These are phyloP conservation scores for Pyrocephalus nanus DNA, from an alignment of 2,797 vertebrate species.

Conservation along the genomic window DNA sequence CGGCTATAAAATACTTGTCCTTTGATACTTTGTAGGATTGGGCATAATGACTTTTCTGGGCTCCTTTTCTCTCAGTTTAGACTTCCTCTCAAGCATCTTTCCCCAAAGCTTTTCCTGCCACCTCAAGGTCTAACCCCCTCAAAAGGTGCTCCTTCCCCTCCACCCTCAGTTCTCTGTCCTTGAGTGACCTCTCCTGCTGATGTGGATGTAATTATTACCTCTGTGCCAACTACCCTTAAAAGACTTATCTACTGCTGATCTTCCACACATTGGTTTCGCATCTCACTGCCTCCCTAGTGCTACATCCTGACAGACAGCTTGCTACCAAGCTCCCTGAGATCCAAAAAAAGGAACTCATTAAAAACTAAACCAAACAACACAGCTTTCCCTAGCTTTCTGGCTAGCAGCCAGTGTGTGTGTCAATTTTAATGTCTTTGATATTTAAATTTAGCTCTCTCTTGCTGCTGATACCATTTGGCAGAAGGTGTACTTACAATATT, in stretches of 20 bases:
- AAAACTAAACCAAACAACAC: slow-evolving; percentile 13
- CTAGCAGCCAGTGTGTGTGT: slow-evolving; percentile 36
- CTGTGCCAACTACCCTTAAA: background rate
- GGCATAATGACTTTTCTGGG: background rate
- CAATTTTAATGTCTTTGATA: slow-evolving; percentile 63
- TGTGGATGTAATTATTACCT: background rate
- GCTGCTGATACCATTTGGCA: slow-evolving; percentile 40
- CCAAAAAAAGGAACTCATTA: slow-evolving; percentile 19
- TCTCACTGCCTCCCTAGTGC: background rate
- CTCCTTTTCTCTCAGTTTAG: background rate
- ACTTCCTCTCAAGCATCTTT: background rate
- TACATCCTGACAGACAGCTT: slow-evolving; percentile 15
- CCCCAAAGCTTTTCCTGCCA: background rate
- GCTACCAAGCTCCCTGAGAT: background rate
- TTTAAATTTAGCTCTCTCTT: slow-evolving; percentile 53
- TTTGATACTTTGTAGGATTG: background rate
- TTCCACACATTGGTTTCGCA: background rate
- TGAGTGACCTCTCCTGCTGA: background rate
- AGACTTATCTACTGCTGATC: slow-evolving; percentile 3
- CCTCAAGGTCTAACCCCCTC: background rate
- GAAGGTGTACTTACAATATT: slow-evolving; percentile 6
- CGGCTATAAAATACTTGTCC: background rate
- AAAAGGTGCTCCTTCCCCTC: background rate
- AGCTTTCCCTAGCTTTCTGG: slow-evolving; percentile 23
- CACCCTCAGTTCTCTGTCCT: background rate